Evolutionary conservation across 2,113 vertebrate genomes (phyloP), one percentile per base, ranked within the genome.

Genomic region (Lutjanus erythropterus): DNA sequence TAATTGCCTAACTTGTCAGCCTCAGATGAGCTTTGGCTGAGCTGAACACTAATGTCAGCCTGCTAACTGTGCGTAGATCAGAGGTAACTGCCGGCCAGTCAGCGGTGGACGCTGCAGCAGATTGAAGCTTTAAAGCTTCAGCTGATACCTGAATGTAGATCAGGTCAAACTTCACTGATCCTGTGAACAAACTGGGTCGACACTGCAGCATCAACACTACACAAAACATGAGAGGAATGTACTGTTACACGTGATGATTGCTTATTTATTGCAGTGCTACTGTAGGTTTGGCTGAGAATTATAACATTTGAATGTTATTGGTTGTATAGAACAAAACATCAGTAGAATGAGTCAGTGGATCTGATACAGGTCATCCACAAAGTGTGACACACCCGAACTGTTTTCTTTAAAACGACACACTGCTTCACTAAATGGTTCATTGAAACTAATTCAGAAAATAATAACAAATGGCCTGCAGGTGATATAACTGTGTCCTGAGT

Each of bases 131-230:
- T 82, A 85, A 72, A 83, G 76, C 73, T 42, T 78, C 53, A 52
- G 64, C 67, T 76, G 56, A 77, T 69, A 41, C 73, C 71, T 84
- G 71, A 78, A 81, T 81, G 74, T 39, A 84, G 84, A 84, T 85
- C 60, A 89, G 60, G 49, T 75, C 77, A 84, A 60, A 60, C 35
- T 71, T 81, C 56, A 33, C 35, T 80, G 76, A 88, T 83, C 59
- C 73, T 64, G 33, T 47, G 27, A 61, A 64, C 67, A 42, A 83
- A 87, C 58, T 80, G 49, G 85, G 85, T 85, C 52, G 9, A 62
- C 16, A 0, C 19, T 3, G 29, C 49, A 31, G 41, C 67, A 4
- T 3, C 35, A 21, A 46, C 12, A 9, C 41, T 1, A 0, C 16
- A 3, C 23, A 21, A 21, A 8, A 21, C 42, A 44, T 46, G 42